Evolutionary conservation across 2,113 vertebrate genomes (phyloP).

Genomic region (Turnix velox): DNA sequence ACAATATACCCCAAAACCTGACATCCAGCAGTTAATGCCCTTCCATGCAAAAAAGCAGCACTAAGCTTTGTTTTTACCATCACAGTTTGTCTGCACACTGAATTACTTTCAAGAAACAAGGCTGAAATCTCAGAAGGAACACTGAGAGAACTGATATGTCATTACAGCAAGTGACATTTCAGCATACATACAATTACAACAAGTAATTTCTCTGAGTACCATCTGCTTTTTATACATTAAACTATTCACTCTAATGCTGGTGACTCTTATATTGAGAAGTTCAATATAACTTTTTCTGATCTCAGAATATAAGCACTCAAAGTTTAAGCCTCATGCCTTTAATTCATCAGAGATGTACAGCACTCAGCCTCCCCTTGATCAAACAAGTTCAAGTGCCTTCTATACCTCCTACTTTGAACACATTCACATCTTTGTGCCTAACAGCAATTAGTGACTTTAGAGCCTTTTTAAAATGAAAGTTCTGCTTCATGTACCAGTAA

Average conservation of each 20-base stretch:
- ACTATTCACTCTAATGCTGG: neutral
- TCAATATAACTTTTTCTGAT: neutral
- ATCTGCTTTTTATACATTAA: neutral
- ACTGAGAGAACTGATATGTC: neutral
- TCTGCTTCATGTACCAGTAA: neutral
- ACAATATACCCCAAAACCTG: neutral
- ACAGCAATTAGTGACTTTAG: neutral
- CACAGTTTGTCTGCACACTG: neutral
- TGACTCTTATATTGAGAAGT: neutral
- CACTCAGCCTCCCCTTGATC: fast-evolving
- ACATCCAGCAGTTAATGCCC: neutral
- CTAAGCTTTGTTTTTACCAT: neutral
- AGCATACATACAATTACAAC: neutral
- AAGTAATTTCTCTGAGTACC: neutral
- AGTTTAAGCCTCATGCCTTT: neutral
- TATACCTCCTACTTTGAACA: neutral
- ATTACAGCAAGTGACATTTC: neutral
- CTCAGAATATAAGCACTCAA: neutral
- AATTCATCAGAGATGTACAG: neutral
- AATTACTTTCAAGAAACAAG: neutral
- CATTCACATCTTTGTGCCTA: neutral
- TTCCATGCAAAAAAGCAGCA: neutral
- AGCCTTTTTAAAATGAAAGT: neutral
- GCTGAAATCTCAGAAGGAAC: neutral
- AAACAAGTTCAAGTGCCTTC: neutral